Evolutionary conservation across 2,888 invertebrate species (phyloP).

Genomic region (Tetanocera ferruginea): DNA sequence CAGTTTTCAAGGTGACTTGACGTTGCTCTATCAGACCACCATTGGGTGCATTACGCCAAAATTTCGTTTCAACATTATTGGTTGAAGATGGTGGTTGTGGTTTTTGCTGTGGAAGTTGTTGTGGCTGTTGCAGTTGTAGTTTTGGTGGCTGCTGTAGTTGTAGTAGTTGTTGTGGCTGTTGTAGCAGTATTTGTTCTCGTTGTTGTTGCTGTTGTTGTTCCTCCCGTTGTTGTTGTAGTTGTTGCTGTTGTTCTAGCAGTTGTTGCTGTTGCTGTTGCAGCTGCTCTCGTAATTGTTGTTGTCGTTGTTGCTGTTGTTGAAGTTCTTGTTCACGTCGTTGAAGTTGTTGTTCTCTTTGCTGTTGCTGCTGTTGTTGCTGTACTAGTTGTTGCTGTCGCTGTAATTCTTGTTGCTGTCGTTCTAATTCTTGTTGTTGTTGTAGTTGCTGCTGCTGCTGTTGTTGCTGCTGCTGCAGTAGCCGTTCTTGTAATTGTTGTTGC

Average conservation of each 20-base stretch:
- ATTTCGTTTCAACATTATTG: too few species aligned
- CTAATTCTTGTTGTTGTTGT: neutral
- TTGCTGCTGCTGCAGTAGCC: constrained; percentile 41
- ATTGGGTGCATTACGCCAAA: too few species aligned
- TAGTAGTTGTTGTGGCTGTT: too few species aligned
- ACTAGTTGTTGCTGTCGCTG: neutral
- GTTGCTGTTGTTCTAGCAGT: constrained; percentile 1
- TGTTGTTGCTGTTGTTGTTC: too few species aligned
- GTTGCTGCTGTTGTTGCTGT: too few species aligned
- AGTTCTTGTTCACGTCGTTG: constrained; percentile 39
- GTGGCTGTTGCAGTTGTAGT: too few species aligned
- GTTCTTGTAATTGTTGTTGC: constrained; percentile 27
- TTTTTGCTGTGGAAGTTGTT: too few species aligned
- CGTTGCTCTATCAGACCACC: too few species aligned
- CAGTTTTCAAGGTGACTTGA: too few species aligned
- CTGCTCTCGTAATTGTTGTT: constrained; percentile 42
- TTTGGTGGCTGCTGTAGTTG: too few species aligned
- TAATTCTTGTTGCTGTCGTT: constrained; percentile 21
- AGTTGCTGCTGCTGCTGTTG: constrained; percentile 3
- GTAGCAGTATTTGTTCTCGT: too few species aligned
- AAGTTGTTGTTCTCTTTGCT: neutral
- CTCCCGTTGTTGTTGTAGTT: neutral
- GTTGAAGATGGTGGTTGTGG: too few species aligned
- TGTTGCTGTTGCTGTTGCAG: neutral
- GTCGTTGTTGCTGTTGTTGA: constrained; percentile 48